Evolutionary conservation across 1,140 invertebrate genomes (phyloP).

Genomic region (Carposina sasakii): DNA sequence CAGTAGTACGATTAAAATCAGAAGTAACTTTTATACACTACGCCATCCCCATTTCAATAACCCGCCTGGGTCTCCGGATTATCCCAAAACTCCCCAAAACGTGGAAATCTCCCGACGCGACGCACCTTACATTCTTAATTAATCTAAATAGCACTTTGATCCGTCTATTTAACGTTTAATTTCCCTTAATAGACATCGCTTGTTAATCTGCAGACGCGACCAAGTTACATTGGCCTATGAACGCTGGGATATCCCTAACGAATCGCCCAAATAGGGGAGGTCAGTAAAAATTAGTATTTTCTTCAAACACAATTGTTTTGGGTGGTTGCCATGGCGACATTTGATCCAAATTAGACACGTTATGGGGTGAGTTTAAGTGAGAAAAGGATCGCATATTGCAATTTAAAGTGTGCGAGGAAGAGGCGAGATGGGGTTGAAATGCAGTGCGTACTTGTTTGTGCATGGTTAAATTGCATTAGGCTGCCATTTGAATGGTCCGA

Average conservation of each 20-base stretch:
- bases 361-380: constrained; percentile 30
- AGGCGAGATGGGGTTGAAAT: constrained; percentile 28
- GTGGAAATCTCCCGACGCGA: constrained; percentile 15
- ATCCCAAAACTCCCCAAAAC: constrained; percentile 8
- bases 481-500: constrained; percentile 20
- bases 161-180: constrained; percentile 40
- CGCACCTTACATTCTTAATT: constrained; percentile 27
- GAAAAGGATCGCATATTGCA: constrained; percentile 23
- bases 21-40: too few species aligned
- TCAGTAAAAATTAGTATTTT: constrained; percentile 36
- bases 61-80: too few species aligned
- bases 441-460: constrained; percentile 44
- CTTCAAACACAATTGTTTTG: constrained; percentile 42
- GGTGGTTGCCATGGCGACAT: constrained; percentile 50
- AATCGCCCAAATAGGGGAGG: constrained; percentile 23
- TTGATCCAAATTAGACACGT: constrained; percentile 44
- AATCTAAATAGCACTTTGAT: constrained; percentile 48
- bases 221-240: constrained; percentile 34
- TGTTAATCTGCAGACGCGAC: constrained; percentile 23
- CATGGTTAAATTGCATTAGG: constrained; percentile 58
- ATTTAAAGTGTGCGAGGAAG: constrained; percentile 29
- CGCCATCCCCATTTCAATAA: too few species aligned
- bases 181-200: constrained; percentile 32
- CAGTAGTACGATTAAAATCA: too few species aligned
- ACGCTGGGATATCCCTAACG: constrained; percentile 17